Base-by-base conservation (phyloP, 2,113 vertebrate genomes). In the Tetraodon nigroviridis region DNA sequence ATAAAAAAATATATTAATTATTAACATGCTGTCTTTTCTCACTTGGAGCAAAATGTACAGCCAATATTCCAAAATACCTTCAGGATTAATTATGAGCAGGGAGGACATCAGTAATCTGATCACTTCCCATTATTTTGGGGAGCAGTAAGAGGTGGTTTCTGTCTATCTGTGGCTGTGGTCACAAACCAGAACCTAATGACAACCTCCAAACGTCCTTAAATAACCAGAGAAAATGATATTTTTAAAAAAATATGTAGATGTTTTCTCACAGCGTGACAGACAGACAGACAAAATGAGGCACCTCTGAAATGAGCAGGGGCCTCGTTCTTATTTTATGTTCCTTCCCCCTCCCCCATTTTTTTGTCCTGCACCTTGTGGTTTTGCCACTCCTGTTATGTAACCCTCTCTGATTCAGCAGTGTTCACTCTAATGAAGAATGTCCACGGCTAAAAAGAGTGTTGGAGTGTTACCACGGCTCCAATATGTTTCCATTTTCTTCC, bases 401-500 rank as follows among this genome's bases (percentile, higher is more conserved):
- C 64, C 41, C 50, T 48, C 41, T 80, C 58, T 81, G 72, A 83
- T 84, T 83, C 82, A 83, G 77, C 78, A 80, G 77, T 27, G 61
- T 64, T 80, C 42, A 20, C 63, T 76, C 68, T 18, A 69, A 64
- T 72, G 71, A 83, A 84, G 75, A 84, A 87, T 84, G 82, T 86
- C 79, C 84, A 86, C 80, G 81, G 75, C 63, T 79, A 56, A 64
- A 37, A 71, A 69, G 80, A 62, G 71, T 76, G 72, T 78, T 87
- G 85, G 77, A 82, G 73, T 59, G 32, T 62, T 53, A 75, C 69
- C 47, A 59, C 52, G 60, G 47, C 70, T 73, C 73, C 83, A 87
- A 80, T 84, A 62, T 88, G 82, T 87, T 87, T 87, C 77, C 82
- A 85, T 85, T 88, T 87, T 80, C 64, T 74, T 80, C 73, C 82